Percentiles rank a stretch among this genome's conserved stretches.
These are phyloP conservation scores for Zaprionus inermis DNA, from an alignment of 1,140 invertebrate genomes.

Conservation along the genomic window DNA sequence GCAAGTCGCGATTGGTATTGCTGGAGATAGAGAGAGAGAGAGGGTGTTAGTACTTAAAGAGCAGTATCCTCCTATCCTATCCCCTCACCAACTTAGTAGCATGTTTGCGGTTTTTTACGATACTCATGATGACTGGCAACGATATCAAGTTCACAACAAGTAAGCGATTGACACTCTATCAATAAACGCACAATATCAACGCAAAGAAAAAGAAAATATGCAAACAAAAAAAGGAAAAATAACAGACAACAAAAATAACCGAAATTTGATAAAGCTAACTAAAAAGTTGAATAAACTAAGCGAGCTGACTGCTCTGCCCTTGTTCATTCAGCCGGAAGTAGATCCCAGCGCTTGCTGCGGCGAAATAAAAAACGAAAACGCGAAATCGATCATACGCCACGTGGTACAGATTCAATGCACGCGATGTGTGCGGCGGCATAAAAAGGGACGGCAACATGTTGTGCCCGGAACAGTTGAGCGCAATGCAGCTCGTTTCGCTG, in stretches of 20 bases:
- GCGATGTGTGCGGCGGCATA: constrained; percentile 38
- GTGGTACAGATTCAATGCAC: constrained; percentile 26
- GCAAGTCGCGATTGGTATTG: constrained; percentile 41
- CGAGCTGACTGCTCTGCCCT: not conserved
- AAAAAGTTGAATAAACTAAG: constrained; percentile 41
- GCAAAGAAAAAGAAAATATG: not conserved
- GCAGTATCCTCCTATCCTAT: not conserved
- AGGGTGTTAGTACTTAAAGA: not conserved
- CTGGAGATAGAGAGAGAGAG: constrained; percentile 6
- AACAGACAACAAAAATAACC: not conserved
- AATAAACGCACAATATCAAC: too few relatives aligned
- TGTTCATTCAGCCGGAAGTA: not conserved
- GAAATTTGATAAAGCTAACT: not conserved
- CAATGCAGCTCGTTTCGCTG: constrained; percentile 34
- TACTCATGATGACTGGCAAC: constrained; percentile 26
- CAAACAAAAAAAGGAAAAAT: not conserved
- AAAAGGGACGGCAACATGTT: constrained; percentile 15
- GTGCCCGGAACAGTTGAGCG: not conserved
- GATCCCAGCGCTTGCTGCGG: not conserved
- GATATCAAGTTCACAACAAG: too few relatives aligned
- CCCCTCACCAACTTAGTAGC: constrained; percentile 27
- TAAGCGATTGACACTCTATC: not conserved
- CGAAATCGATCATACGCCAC: constrained; percentile 32
- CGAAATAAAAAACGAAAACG: not conserved
- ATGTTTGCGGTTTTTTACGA: constrained; percentile 27